Base-by-base conservation (phyloP, 1,140 invertebrate species). In the Pseudomyrmex sp. region DNA sequence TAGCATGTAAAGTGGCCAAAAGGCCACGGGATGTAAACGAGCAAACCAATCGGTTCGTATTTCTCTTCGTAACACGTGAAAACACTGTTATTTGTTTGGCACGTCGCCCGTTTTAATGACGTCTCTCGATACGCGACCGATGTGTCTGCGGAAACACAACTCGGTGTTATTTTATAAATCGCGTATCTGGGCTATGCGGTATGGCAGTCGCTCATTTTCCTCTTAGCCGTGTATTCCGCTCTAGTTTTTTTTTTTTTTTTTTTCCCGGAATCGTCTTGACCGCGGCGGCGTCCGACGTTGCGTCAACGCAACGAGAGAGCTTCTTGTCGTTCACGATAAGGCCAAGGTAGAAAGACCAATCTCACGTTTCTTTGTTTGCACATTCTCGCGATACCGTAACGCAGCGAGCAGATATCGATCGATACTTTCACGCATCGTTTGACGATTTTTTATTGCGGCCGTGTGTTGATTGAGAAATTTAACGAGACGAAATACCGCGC, bases 331-430 rank as follows among this genome's bases (percentile, higher is more conserved):
- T 35, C 35, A 35, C 35, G 35, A 35, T 35, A 46, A 77, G 54
- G 72, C 54, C 52, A 77, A 77, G 82, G 82, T 83, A 83, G 62
- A 83, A 2, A 59, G 18, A 58, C 44, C 44, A 56, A 35, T 56
- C 26, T 46, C n/a, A 48, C 2, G n/a, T 50, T 77, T 50, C 58
- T 26, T 15, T 48, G 3, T 15, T 4, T n/a, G 7, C 15, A 12
- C n/a, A 54, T 68, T 66, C n/a, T 76, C 8, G 7, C 12, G 54
- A 79, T 20, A 20, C 18, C 58, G 15, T 35, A 18, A 2, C 15
- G 35, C 2, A 15, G 58, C 46, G 5, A 65, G 44, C 4, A 13
- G n/a, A 10, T 56, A 48, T 54, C 9, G 18, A n/a, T 46, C 35
- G 35, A 15, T 35, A 35, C 46, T 13, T n/a, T 44, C 26, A 9